phyloP scores from a whole-genome alignment of 2,888 invertebrate species.

The Tillus elongatus region DNA sequence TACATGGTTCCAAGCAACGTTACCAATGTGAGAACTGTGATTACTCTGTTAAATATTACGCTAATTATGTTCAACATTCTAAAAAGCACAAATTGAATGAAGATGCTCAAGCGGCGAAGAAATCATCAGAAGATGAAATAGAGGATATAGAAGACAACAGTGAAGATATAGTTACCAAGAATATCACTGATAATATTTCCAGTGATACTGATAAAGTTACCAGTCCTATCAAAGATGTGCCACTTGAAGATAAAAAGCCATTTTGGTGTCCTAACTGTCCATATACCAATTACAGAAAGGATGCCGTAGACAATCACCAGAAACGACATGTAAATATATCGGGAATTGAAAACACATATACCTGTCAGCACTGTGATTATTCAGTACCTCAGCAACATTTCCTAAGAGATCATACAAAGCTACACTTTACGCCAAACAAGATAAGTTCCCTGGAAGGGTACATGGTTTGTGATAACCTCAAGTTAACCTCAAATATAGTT shows the following conservation, averaged over 20 bases:
- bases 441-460: constrained; percentile 50
- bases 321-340: constrained; percentile 60
- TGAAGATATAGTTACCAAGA: constrained; percentile 13
- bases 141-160: constrained; percentile 27
- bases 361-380: constrained; percentile 77
- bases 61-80: constrained; percentile 73
- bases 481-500: constrained; percentile 48
- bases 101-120: constrained; percentile 53
- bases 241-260: constrained; percentile 50
- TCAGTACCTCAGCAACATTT: constrained; percentile 65
- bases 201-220: constrained; percentile 11
- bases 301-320: constrained; percentile 66
- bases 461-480: constrained; percentile 52
- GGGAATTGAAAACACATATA: constrained; percentile 50
- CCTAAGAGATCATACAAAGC: constrained; percentile 67
- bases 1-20: constrained; percentile 75
- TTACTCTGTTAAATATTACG: constrained; percentile 80
- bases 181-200: constrained; percentile 14
- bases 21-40: constrained; percentile 79
- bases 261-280: constrained; percentile 72
- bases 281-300: constrained; percentile 63
- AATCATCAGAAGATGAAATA: constrained; percentile 30
- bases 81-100: constrained; percentile 68
- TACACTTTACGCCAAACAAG: constrained; percentile 61
- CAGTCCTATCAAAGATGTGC: constrained; percentile 23